Base-by-base conservation (phyloP, 1,140 invertebrate species). In the Drosophila jambulina region DNA sequence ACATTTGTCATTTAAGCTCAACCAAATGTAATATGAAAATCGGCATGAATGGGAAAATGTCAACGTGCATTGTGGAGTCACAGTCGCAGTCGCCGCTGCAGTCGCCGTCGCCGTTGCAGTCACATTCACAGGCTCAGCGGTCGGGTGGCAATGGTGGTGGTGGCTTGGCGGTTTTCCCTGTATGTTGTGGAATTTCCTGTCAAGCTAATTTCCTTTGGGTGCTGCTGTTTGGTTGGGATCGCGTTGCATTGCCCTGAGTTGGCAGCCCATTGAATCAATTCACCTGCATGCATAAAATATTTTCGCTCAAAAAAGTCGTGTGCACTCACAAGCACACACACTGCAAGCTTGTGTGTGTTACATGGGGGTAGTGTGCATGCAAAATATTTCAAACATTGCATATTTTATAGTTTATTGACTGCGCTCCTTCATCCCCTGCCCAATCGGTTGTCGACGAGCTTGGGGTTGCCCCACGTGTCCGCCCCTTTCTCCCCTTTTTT, bases 331-430 rank as follows among this genome's bases (percentile, higher is more conserved):
- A 29, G 53, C 40, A 69, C 29, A 69, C 40, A 69, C 29, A 29
- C 38, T 21, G 36, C 25, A 53, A 34, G 15, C 19, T 29, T 63
- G 15, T 51, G 10, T 54, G 10, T 45, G 21, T 21, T 51, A 45
- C 53, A 42, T 32, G 17, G 46, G 58, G 29, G 21, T 29, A 13
- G 57, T 36, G 38, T 19, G 49, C 61, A 69, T 74, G 63, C 70
- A 78, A 74, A 82, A 82, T 80, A 88, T 88, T 88, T 83, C 84
- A 83, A 88, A 83, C 84, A 87, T 87, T 87, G 84, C 84, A 87
- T 87, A 87, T 87, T 87, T 87, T 88, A 88, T 88, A 88, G 84
- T 88, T 88, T 87, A 87, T 87, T 88, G 84, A 83, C 83, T 86
- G 83, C 68, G 70, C 65, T 46, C 42, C 34, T 32, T 77, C 19